These are phyloP conservation scores for Drosophila neoperkinsi DNA, from an alignment of 2,888 invertebrate species.

Conservation along the genomic window DNA sequence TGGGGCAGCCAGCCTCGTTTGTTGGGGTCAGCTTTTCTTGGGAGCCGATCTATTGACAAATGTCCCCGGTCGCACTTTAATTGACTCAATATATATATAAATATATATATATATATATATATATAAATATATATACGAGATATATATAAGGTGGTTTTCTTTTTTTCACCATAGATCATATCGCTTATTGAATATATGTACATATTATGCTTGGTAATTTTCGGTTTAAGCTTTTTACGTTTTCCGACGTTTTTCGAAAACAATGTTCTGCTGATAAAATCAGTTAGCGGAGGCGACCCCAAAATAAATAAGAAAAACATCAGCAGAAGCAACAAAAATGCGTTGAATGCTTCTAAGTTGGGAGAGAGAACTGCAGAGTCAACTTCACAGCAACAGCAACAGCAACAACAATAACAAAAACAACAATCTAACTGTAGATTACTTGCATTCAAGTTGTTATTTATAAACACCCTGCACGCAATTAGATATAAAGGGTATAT, in stretches of 20 bases:
- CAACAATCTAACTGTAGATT: constrained; percentile 40
- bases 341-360: constrained; percentile 30
- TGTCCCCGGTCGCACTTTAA: constrained; percentile 68
- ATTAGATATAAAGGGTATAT: background rate
- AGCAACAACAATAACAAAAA: constrained; percentile 6
- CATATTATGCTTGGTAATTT: constrained; percentile 41
- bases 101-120: background rate
- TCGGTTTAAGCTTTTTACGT: constrained; percentile 27
- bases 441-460: constrained; percentile 15
- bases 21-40: constrained; percentile 48
- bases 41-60: constrained; percentile 72
- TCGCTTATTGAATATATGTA: constrained; percentile 55
- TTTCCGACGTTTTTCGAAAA: constrained; percentile 16
- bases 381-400: constrained; percentile 5
- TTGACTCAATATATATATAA: constrained; percentile 48
- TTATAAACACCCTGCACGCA: constrained; percentile 3
- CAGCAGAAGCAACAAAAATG: constrained; percentile 13
- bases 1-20: constrained; percentile 12
- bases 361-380: constrained; percentile 12
- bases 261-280: constrained; percentile 49
- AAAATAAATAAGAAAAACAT: constrained; percentile 7
- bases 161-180: constrained; percentile 48
- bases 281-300: constrained; percentile 40
- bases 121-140: background rate
- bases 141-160: constrained; percentile 28